phyloP scores from a whole-genome alignment of 2,797 vertebrate genomes.

The Aratinga solstitialis region DNA sequence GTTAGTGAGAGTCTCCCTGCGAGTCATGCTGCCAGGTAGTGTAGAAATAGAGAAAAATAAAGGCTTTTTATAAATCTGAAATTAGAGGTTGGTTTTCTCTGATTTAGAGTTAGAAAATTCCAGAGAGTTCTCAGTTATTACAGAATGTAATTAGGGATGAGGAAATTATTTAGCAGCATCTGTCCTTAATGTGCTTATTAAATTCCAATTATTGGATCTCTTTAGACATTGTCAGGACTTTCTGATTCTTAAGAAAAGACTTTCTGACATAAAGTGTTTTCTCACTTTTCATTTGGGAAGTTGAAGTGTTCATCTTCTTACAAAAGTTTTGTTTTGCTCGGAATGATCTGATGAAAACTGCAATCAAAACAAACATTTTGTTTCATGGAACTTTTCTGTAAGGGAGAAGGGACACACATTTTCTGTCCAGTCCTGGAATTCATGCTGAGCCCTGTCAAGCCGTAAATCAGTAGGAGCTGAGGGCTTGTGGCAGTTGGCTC shows the following conservation, averaged over 20 bases:
- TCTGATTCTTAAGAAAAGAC: neutral
- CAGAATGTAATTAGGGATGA: neutral
- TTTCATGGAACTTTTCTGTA: neutral
- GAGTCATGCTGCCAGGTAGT: neutral
- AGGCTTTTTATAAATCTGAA: neutral
- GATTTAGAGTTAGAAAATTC: neutral
- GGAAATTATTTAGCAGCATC: neutral
- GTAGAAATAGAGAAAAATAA: neutral
- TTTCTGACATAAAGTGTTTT: neutral
- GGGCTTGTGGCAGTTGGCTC: conserved; percentile 20
- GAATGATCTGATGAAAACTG: neutral
- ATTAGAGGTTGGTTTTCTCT: neutral
- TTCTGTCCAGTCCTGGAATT: neutral
- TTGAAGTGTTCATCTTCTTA: neutral
- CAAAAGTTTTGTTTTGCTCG: neutral
- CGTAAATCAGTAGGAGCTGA: neutral
- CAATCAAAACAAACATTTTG: conserved; percentile 1
- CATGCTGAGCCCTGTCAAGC: conserved; percentile 3
- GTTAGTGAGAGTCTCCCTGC: neutral
- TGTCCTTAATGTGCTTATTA: neutral
- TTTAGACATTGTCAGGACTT: neutral
- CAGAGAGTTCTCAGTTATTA: neutral
- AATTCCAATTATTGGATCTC: neutral
- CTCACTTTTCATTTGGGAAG: neutral
- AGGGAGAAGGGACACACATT: neutral